Conservation (phyloP, 2,888 invertebrate species). For the Drosophila buzzatii region DNA sequence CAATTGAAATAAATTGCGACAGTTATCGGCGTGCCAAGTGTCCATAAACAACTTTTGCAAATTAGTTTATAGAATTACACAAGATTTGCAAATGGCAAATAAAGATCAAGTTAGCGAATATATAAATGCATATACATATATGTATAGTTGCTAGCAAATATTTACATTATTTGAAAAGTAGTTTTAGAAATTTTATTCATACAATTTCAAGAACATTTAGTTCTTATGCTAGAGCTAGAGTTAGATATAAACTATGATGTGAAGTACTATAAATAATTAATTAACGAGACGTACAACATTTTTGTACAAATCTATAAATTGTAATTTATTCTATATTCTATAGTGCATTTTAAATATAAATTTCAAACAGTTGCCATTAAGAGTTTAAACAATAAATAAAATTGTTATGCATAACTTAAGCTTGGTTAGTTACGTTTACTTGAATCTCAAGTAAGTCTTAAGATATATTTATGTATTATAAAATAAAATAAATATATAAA, state of each 20-base stretch:
- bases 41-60: constrained; percentile 37
- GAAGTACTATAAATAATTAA: not conserved
- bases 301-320: not conserved
- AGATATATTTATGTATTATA: not conserved
- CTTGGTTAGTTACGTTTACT: not conserved
- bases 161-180: constrained; percentile 7
- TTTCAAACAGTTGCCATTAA: not conserved
- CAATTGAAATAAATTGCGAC: constrained; percentile 61
- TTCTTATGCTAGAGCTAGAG: not conserved
- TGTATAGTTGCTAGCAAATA: not conserved
- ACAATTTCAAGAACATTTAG: not conserved
- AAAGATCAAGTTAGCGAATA: not conserved
- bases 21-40: constrained; percentile 38
- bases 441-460: not conserved
- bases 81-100: constrained; percentile 22
- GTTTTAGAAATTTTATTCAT: not conserved
- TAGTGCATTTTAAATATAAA: not conserved
- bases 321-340: not conserved
- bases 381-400: not conserved
- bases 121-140: not conserved
- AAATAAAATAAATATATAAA: no score
- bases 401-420: not conserved
- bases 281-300: not conserved
- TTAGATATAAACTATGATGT: not conserved
- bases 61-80: constrained; percentile 33